Conservation (phyloP, 2,113 vertebrate genomes). For the Abramis brama region DNA sequence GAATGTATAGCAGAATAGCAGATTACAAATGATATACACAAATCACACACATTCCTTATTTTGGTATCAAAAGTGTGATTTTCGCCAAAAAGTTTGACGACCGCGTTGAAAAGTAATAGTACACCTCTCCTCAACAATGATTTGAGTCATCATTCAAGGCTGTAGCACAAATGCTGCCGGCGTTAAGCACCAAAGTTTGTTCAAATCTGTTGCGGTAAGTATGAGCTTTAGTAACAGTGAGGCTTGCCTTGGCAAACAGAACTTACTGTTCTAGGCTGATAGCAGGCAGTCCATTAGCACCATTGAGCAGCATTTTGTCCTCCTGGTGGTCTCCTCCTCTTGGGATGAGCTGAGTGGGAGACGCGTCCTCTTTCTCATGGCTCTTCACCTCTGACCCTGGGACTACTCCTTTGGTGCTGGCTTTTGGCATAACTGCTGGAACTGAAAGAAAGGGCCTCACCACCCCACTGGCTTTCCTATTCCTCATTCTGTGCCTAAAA, state of each 20-base stretch:
- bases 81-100: not conserved
- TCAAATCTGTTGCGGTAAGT: not conserved
- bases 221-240: not conserved
- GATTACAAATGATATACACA: too few relatives aligned
- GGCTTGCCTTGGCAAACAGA: not conserved
- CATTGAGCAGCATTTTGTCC: slow-evolving; percentile 78
- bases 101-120: not conserved
- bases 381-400: slow-evolving; percentile 79
- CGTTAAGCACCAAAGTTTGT: not conserved
- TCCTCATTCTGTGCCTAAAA: slow-evolving; percentile 88
- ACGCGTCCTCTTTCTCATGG: slow-evolving; percentile 77
- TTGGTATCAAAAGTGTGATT: not conserved
- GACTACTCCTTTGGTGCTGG: slow-evolving; percentile 71
- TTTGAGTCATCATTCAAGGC: not conserved
- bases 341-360: slow-evolving; percentile 84
- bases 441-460: slow-evolving; percentile 82
- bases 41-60: too few relatives aligned
- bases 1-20: too few relatives aligned
- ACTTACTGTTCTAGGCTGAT: slow-evolving; percentile 66
- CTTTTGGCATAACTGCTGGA: slow-evolving; percentile 74
- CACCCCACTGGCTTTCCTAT: slow-evolving; percentile 90
- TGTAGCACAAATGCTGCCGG: not conserved
- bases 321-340: slow-evolving; percentile 81
- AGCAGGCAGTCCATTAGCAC: slow-evolving; percentile 74
- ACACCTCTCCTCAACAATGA: not conserved